Conservation (phyloP, 35 echinoderm and acorn worm species). For the Patiria miniata region DNA sequence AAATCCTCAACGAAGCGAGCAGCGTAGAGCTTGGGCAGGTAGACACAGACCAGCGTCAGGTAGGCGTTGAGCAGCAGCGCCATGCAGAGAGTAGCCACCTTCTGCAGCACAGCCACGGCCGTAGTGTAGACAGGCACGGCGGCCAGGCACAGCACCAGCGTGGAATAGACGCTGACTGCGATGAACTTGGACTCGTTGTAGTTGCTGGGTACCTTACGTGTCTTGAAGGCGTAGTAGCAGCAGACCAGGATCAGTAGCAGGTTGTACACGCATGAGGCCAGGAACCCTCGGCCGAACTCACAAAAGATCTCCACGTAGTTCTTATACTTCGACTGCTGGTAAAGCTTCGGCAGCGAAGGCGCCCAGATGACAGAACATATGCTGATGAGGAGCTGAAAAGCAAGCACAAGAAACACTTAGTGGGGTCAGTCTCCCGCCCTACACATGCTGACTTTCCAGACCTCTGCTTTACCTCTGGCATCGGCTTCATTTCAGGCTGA, state of each 20-base stretch:
- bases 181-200: slow-evolving; percentile 62
- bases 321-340: not conserved
- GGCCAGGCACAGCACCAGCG: slow-evolving; percentile 41
- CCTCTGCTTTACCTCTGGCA: too few relatives aligned
- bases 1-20: slow-evolving; percentile 32
- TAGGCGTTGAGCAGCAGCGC: slow-evolving; percentile 49
- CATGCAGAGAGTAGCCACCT: slow-evolving; percentile 35
- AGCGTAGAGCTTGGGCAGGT: slow-evolving; percentile 59
- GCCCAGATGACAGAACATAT: not conserved
- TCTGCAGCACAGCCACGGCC: slow-evolving; percentile 2
- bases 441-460: too few relatives aligned
- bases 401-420: too few relatives aligned
- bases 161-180: slow-evolving; percentile 54
- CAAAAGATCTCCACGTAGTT: slow-evolving; percentile 17
- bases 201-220: slow-evolving; percentile 56
- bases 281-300: slow-evolving; percentile 24
- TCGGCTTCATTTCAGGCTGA: too few relatives aligned
- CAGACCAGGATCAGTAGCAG: slow-evolving; percentile 41
- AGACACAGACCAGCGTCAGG: slow-evolving; percentile 50
- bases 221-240: slow-evolving; percentile 52
- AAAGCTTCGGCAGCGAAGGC: not conserved
- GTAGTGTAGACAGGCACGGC: slow-evolving; percentile 46
- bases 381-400: not conserved
- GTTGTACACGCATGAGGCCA: slow-evolving; percentile 58
- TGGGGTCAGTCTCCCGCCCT: too few relatives aligned